A percentile compares a stretch with the other conserved stretches of the same genome.
These are phyloP conservation scores for Alcedo quadribrachys DNA, from an alignment of 2,797 vertebrate genomes.

Conservation along the genomic window DNA sequence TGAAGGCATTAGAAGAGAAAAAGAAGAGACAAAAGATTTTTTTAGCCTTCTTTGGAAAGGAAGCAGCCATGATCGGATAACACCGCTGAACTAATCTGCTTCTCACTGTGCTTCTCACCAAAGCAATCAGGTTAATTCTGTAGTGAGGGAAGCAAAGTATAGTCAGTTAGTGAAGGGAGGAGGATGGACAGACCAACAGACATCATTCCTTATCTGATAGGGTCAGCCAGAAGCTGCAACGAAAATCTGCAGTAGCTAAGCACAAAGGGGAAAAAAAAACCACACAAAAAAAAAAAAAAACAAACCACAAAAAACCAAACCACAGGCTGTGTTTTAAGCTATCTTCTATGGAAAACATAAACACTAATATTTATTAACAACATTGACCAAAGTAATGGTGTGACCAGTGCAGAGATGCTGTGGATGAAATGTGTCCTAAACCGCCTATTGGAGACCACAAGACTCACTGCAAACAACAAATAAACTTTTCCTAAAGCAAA, in stretches of 20 bases:
- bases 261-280: not conserved
- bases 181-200: not conserved
- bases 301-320: too few species aligned
- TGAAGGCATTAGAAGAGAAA: not conserved
- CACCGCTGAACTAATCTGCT: not conserved
- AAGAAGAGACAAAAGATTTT: not conserved
- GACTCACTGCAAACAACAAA: not conserved
- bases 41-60: not conserved
- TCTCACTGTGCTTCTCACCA: not conserved
- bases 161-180: not conserved
- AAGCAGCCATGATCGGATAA: not conserved
- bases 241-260: not conserved
- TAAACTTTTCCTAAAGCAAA: not conserved
- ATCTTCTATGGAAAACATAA: not conserved
- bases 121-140: not conserved
- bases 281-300: too few species aligned
- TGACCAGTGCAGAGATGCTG: not conserved
- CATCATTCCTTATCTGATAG: not conserved
- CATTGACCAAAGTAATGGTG: not conserved
- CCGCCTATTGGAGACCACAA: rapidly evolving
- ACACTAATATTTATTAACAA: not conserved
- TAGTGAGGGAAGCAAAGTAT: not conserved
- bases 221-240: not conserved
- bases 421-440: not conserved
- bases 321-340: not conserved